Evolutionary conservation across 2,888 invertebrate genomes (phyloP), one percentile per base, ranked within the genome.

Genomic region (Catocala nupta): DNA sequence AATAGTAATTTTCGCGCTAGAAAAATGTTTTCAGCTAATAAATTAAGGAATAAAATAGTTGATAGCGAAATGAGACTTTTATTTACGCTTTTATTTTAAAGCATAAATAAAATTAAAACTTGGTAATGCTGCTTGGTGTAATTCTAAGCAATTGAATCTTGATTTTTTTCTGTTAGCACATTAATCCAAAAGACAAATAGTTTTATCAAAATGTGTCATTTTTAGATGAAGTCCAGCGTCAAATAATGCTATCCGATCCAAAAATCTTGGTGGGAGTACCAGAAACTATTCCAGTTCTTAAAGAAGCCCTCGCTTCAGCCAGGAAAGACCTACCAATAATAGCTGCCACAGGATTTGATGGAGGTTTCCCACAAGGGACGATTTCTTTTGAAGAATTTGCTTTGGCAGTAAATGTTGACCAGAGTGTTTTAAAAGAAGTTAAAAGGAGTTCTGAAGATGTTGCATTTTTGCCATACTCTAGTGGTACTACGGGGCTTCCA

Each of bases 401-500:
- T 1, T 86, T 95, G 62, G 91, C 87, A 36, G 87, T 89, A 39
- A 80, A 81, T 73, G 86, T 95, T n/a, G 95, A 96, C 65, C 90
- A 93, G 36, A 89, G 92, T 65, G 82, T 90, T 50, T 74, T 95
- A 11, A 91, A 86, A 65, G 77, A 89, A n/a, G 88, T 90, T 43
- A 83, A 79, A 1, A 84, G 83, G 50, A 82, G 77, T 11, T 76
- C 93, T 1, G 90, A 96, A 9, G 96, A 97, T 73, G 87, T 96
- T 3, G 95, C 95, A 0, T 86, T 97, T 25, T 80, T 98, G 60
- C 97, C 97, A 0, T 98, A 96, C 90, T 98, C 98, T 3, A 97
- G 97, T 83, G 97, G 97, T 0, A 98, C 98, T 0, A 98, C 98
- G 0, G 98, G 98, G 0, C 77, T 96, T 48, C 96, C 97, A 0